Evolutionary conservation across 2,888 invertebrate genomes (phyloP).

Genomic region (Oscheius sp.): DNA sequence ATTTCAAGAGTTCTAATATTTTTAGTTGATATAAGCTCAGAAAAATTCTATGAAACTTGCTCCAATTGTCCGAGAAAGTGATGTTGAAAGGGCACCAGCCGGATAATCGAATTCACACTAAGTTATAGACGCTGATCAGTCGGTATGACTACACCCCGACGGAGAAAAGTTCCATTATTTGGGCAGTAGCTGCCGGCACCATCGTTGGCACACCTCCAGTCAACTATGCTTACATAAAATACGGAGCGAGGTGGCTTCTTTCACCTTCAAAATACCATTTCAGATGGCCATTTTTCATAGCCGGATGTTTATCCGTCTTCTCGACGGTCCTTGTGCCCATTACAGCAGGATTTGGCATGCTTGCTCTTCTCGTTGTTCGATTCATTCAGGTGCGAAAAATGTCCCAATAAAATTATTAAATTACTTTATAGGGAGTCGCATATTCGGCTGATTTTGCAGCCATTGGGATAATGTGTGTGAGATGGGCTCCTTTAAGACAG

Average conservation of each 20-base stretch:
- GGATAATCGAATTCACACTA: no score
- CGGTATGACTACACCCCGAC: slow-evolving; percentile 53
- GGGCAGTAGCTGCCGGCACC: slow-evolving; percentile 61
- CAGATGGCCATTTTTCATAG: slow-evolving; percentile 56
- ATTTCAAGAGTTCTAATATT: no score
- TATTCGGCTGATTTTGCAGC: slow-evolving; percentile 53
- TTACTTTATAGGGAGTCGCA: slow-evolving; percentile 41
- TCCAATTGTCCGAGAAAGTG: no score
- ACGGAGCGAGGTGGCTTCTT: slow-evolving; percentile 51
- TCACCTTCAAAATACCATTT: no score
- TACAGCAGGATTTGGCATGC: slow-evolving; percentile 41
- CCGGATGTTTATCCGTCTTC: slow-evolving; percentile 45
- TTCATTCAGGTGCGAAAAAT: slow-evolving; percentile 42
- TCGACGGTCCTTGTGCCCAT: slow-evolving; percentile 47
- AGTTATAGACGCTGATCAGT: slow-evolving; percentile 48
- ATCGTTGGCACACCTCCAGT: slow-evolving; percentile 62
- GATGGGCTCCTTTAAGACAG: slow-evolving; percentile 64
- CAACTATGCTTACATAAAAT: slow-evolving; percentile 56
- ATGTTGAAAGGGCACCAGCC: no score
- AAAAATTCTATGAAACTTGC: no score
- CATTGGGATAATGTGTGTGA: slow-evolving; percentile 53
- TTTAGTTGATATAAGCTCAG: no score
- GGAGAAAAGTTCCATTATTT: slow-evolving; percentile 54
- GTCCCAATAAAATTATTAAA: background rate
- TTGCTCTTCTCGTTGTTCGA: slow-evolving; percentile 40